These are phyloP conservation scores for Enteromius mattozi DNA, from an alignment of 2,797 vertebrate species.

Conservation along the genomic window DNA sequence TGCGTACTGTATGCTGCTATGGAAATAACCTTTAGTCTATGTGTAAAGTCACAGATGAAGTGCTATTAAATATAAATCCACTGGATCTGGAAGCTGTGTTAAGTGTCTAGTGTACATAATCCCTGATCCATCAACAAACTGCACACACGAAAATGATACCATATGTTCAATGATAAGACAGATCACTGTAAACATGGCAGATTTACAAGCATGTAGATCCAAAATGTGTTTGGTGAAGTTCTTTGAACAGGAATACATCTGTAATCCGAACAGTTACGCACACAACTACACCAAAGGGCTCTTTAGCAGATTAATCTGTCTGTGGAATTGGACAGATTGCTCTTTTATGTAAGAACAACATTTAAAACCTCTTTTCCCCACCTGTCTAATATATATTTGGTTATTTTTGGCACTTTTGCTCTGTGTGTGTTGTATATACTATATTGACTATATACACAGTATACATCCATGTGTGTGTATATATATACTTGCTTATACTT, in stretches of 20 bases:
- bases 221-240: constrained; percentile 21
- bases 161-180: constrained; percentile 28
- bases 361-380: constrained; percentile 18
- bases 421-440: neutral
- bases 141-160: constrained; percentile 54
- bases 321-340: constrained; percentile 50
- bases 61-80: constrained; percentile 16
- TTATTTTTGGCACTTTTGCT: neutral
- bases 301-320: constrained; percentile 64
- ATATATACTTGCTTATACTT: too few relatives aligned
- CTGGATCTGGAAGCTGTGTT: neutral
- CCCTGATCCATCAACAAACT: constrained; percentile 54
- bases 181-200: constrained; percentile 14
- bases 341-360: constrained; percentile 54
- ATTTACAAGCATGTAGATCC: neutral
- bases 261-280: constrained; percentile 23
- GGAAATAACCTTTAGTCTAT: neutral
- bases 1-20: too few relatives aligned
- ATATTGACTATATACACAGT: too few relatives aligned
- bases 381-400: neutral
- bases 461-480: too few relatives aligned
- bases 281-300: constrained; percentile 12
- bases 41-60: constrained; percentile 9
- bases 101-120: constrained; percentile 52
- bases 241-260: constrained; percentile 3